phyloP scores from a whole-genome alignment of 2,888 invertebrate genomes.

The Plusia festucae region DNA sequence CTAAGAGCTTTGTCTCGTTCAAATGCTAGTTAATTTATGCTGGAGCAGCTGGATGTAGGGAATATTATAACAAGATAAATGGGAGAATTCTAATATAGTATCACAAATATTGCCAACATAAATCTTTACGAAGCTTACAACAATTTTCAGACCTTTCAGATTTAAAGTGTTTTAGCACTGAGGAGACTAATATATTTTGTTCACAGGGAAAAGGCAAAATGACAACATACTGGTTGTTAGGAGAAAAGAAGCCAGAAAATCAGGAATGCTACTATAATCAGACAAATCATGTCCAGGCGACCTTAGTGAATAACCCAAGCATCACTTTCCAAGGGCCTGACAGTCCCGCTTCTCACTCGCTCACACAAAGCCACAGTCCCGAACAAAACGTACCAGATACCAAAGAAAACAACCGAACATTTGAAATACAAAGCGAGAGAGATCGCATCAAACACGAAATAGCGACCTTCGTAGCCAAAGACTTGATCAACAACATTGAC shows the following conservation, averaged over 20 bases:
- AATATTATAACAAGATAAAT: conserved; percentile 34
- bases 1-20: conserved; percentile 31
- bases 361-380: conserved; percentile 80
- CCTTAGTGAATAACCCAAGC: conserved; percentile 77
- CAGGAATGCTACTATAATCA: conserved; percentile 61
- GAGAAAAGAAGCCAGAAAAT: conserved; percentile 88
- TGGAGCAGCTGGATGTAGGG: conserved; percentile 17
- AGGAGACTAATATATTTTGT: conserved; percentile 31
- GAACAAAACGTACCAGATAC: conserved; percentile 68
- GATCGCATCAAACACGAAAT: conserved; percentile 85
- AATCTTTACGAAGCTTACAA: conserved; percentile 20
- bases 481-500: conserved; percentile 84
- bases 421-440: conserved; percentile 78
- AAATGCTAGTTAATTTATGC: conserved; percentile 28
- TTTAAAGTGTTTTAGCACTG: not conserved
- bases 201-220: conserved; percentile 96
- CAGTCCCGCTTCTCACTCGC: conserved; percentile 83
- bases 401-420: conserved; percentile 70
- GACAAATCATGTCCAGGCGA: conserved; percentile 64
- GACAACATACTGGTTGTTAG: conserved; percentile 96
- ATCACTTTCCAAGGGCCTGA: conserved; percentile 87
- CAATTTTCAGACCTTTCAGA: conserved; percentile 18
- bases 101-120: conserved; percentile 25
- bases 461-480: conserved; percentile 84
- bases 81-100: conserved; percentile 26